Percentiles rank a stretch among this genome's conserved stretches.
Evolutionary conservation across 1,140 invertebrate genomes (phyloP).

Genomic region (Amyelois transitella): DNA sequence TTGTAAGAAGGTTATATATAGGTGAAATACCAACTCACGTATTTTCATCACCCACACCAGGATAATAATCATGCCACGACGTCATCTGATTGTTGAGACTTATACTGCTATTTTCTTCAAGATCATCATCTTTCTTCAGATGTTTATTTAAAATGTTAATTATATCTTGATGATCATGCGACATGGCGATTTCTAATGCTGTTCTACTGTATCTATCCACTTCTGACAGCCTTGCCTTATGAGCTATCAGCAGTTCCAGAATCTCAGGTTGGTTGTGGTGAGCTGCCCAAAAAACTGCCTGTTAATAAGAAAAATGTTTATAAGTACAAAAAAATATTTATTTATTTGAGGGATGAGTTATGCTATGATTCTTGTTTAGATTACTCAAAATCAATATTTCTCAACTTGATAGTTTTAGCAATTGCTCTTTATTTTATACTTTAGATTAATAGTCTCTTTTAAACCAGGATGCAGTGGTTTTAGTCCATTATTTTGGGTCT

Average conservation of each 20-base stretch:
- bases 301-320: slow-evolving; percentile 18
- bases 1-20: too few species aligned
- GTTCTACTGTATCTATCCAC: slow-evolving; percentile 57
- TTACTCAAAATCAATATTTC: too few species aligned
- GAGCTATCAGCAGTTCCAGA: slow-evolving; percentile 65
- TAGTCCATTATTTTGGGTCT: too few species aligned
- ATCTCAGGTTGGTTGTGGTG: slow-evolving; percentile 66
- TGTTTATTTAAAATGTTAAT: slow-evolving; percentile 40
- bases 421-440: too few species aligned
- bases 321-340: neutral
- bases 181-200: slow-evolving; percentile 60
- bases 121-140: slow-evolving; percentile 23
- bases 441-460: too few species aligned
- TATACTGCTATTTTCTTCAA: slow-evolving; percentile 18
- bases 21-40: slow-evolving; percentile 19
- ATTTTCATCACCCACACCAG: slow-evolving; percentile 38
- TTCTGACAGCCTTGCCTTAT: slow-evolving; percentile 62
- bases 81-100: slow-evolving; percentile 17
- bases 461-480: too few species aligned
- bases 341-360: neutral
- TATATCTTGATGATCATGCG: slow-evolving; percentile 65
- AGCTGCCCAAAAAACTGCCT: slow-evolving; percentile 75
- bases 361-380: too few species aligned
- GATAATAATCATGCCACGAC: slow-evolving; percentile 57
- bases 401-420: too few species aligned